Evolutionary conservation across 2,888 invertebrate species (phyloP), one percentile per base, ranked within the genome.

Genomic region (Clunio marinus): DNA sequence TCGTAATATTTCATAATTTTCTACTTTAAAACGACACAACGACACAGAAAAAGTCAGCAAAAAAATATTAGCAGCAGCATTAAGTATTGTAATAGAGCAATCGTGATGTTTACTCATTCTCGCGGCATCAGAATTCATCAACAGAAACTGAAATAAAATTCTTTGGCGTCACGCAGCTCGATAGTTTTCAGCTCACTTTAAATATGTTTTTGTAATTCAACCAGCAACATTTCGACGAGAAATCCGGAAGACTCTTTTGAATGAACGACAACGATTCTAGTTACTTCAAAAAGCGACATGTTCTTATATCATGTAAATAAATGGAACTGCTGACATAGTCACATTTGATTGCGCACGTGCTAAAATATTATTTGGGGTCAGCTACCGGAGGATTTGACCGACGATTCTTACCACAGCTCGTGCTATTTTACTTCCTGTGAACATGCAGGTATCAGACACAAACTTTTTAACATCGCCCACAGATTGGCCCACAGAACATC

Each of bases 41-140:
- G 32, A 32, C 32, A 32, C 4, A 7, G 32, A 32, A 4, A 32
- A 32, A 32, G 32, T 8, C 5, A 4, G 32, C n/a, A n/a, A n/a
- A n/a, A n/a, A n/a, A n/a, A n/a, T n/a, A n/a, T n/a, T n/a, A n/a
- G n/a, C n/a, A n/a, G n/a, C n/a, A n/a, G n/a, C n/a, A n/a, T n/a
- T n/a, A n/a, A n/a, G n/a, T n/a, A n/a, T n/a, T n/a, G n/a, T 22
- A 51, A 51, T 13, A 22, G n/a, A 22, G 13, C 51, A 32, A 7
- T 51, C 62, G 62, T 62, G 62, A 62, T 62, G 62, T 62, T 62
- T 62, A 25, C 28, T 24, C 13, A 41, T 32, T 62, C 32, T 10
- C 28, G 35, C 37, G 5, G 51, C 51, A 17, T 51, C 51, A 51
- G 51, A 51, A 51, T 51, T 51, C 17, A 51, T 51, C 51, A 51